Evolutionary conservation across 1,140 invertebrate species (phyloP).

Genomic region (Kradibia gibbosae): DNA sequence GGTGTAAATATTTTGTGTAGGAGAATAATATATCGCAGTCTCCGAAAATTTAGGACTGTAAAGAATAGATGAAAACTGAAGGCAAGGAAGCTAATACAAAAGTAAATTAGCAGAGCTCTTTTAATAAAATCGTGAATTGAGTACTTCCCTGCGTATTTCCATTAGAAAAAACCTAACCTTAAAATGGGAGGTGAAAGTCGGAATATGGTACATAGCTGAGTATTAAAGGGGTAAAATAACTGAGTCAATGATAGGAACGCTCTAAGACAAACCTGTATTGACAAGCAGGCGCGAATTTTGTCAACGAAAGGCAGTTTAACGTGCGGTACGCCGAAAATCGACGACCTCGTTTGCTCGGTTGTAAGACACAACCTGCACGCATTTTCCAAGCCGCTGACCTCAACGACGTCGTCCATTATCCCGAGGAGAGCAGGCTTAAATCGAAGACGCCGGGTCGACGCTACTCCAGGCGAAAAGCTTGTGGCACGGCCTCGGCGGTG

Average conservation of each 20-base stretch:
- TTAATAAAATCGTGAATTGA: neutral
- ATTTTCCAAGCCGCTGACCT: constrained; percentile 62
- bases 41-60: too few species aligned
- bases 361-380: constrained; percentile 79
- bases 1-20: too few species aligned
- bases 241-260: neutral
- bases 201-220: neutral
- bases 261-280: constrained; percentile 73
- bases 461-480: neutral
- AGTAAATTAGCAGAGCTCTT: neutral
- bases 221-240: too few species aligned
- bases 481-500: neutral
- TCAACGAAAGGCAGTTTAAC: constrained; percentile 71
- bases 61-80: neutral
- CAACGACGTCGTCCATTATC: constrained; percentile 65
- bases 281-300: constrained; percentile 77
- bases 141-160: constrained; percentile 19
- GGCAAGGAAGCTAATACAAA: neutral
- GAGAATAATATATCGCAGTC: neutral
- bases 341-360: constrained; percentile 70
- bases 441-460: neutral
- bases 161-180: constrained; percentile 23
- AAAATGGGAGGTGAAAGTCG: neutral
- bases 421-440: neutral
- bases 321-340: constrained; percentile 67